Evolutionary conservation across 2,888 invertebrate genomes (phyloP).

Genomic region (Andrena minutula): DNA sequence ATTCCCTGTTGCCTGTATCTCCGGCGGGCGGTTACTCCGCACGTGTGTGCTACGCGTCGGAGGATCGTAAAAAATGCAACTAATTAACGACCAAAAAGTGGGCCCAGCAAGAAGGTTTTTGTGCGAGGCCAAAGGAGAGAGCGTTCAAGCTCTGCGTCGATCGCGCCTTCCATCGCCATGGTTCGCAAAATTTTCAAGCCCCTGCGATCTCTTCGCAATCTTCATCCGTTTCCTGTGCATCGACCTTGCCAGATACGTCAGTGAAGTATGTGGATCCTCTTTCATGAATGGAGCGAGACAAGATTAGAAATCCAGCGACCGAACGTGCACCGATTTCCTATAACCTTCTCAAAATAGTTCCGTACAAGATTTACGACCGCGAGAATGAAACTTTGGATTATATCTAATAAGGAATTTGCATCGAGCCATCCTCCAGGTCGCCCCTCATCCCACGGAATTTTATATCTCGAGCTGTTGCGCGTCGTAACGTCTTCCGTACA

Average conservation of each 20-base stretch:
- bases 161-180: conserved; percentile 36
- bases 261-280: background rate
- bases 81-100: conserved; percentile 77
- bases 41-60: conserved; percentile 59
- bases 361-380: conserved; percentile 11
- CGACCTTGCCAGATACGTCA: background rate
- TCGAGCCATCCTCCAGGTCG: background rate
- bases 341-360: background rate
- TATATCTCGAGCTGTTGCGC: background rate
- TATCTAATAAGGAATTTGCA: conserved; percentile 2
- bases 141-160: conserved; percentile 26
- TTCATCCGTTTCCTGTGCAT: background rate
- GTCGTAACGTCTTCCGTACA: background rate
- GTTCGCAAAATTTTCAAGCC: background rate
- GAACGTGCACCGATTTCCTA: background rate
- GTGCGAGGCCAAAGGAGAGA: conserved; percentile 28
- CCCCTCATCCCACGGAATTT: background rate
- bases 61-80: conserved; percentile 77
- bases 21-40: conserved; percentile 39
- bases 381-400: background rate
- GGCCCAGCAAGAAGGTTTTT: conserved; percentile 62
- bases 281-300: background rate
- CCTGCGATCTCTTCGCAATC: background rate
- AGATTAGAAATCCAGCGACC: conserved; percentile 3
- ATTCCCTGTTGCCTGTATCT: conserved; percentile 24